These are phyloP conservation scores for Petrocephalus zakoni DNA, from an alignment of 2,113 vertebrate genomes.

Conservation along the genomic window DNA sequence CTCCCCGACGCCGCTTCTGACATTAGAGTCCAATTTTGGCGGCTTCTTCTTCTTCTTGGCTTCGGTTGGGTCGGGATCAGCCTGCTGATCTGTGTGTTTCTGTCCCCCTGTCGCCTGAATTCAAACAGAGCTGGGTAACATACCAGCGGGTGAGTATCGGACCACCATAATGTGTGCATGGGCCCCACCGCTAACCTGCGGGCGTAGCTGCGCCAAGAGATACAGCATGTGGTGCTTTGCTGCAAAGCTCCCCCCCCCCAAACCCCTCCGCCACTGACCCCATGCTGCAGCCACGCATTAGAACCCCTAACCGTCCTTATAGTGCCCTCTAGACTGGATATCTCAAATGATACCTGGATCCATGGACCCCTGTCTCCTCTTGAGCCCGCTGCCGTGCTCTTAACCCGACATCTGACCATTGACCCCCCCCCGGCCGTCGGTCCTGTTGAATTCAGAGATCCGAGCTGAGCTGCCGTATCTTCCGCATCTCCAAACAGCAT, in stretches of 20 bases:
- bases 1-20: conserved; percentile 45
- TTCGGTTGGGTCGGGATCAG: conserved; percentile 58
- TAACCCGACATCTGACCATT: conserved; percentile 16
- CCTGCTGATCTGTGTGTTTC: conserved; percentile 81
- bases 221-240: conserved; percentile 44
- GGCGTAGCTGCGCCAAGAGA: conserved; percentile 34
- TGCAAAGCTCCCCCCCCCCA: not conserved
- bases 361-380: not conserved
- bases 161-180: conserved; percentile 63
- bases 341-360: not conserved
- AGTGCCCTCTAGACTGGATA: not conserved
- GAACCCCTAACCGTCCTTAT: conserved; percentile 5
- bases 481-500: conserved; percentile 19
- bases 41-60: conserved; percentile 37
- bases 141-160: conserved; percentile 83
- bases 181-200: conserved; percentile 46
- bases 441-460: conserved; percentile 16
- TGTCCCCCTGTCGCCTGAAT: conserved; percentile 71
- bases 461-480: conserved; percentile 5
- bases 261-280: not conserved
- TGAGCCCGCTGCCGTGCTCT: not conserved
- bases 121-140: conserved; percentile 95
- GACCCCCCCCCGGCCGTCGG: conserved; percentile 13
- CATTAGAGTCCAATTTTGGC: conserved; percentile 17
- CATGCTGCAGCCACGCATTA: conserved; percentile 17